Percentiles rank a stretch among this genome's conserved stretches.
Evolutionary conservation across 2,888 invertebrate genomes (phyloP).

Genomic region (Macroteleia sp.): DNA sequence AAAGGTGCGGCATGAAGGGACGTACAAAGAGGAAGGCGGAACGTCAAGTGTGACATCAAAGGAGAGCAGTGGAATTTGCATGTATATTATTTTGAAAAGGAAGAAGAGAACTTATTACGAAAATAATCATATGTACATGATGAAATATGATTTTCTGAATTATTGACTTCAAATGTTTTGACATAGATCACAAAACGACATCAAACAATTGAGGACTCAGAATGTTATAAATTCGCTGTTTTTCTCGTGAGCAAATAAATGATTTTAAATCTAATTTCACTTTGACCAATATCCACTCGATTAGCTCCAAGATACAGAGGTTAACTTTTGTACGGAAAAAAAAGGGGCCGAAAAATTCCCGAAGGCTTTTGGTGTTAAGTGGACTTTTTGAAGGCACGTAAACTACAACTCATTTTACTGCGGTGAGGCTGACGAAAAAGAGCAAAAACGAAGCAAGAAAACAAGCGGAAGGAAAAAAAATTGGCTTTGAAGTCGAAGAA

Average conservation of each 20-base stretch:
- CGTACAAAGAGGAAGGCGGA: constrained; percentile 27
- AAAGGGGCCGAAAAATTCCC: constrained; percentile 5
- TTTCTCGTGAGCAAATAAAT: too few relatives aligned
- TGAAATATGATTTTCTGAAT: constrained; percentile 19
- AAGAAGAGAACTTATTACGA: constrained; percentile 30
- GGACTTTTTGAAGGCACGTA: constrained; percentile 43
- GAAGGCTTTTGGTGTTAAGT: constrained; percentile 40
- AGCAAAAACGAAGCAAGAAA: constrained; percentile 36
- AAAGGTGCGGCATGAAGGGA: constrained; percentile 27
- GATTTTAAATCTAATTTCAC: too few relatives aligned
- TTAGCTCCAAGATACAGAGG: constrained; percentile 15
- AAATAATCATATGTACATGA: constrained; percentile 26
- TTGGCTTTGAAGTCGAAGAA: constrained; percentile 56
- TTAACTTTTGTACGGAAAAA: background rate
- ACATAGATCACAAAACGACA: too few relatives aligned
- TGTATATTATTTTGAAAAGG: constrained; percentile 41
- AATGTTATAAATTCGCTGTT: too few relatives aligned
- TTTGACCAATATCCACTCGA: constrained; percentile 17
- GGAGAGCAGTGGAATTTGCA: constrained; percentile 37
- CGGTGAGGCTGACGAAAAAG: constrained; percentile 59
- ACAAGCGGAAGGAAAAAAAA: constrained; percentile 43
- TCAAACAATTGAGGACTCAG: too few relatives aligned
- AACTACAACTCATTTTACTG: constrained; percentile 44
- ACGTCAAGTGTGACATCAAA: constrained; percentile 52
- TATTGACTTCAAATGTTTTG: constrained; percentile 15